A percentile compares a stretch with the other conserved stretches of the same genome.
These are phyloP conservation scores for Odontophorus gujanensis DNA, from an alignment of 2,113 vertebrate genomes.

Conservation along the genomic window DNA sequence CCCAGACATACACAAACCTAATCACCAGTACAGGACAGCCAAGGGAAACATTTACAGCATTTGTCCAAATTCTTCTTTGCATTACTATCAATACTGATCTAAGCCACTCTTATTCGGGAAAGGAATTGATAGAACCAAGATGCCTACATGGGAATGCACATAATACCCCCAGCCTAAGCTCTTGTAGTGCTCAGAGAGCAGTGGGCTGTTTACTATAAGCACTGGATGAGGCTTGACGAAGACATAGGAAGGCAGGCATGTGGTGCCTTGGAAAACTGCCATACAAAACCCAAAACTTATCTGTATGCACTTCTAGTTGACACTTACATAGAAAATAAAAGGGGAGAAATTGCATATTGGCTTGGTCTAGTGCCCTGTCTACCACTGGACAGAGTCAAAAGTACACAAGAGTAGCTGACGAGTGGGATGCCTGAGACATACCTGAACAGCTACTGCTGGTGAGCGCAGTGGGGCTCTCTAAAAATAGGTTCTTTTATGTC, in stretches of 20 bases:
- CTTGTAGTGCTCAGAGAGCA: not conserved
- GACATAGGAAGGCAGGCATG: not conserved
- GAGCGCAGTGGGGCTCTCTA: not conserved
- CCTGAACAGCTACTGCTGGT: not conserved
- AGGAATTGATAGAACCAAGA: not conserved
- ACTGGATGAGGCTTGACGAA: constrained; percentile 45
- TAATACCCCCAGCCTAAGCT: not conserved
- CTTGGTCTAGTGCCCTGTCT: not conserved
- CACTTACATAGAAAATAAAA: not conserved
- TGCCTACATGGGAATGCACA: not conserved
- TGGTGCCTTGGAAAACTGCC: constrained; percentile 40
- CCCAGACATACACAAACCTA: not conserved
- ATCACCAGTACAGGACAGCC: not conserved
- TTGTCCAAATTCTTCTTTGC: not conserved
- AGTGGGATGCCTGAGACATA: rapidly evolving
- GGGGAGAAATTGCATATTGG: not conserved
- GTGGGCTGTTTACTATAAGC: constrained; percentile 26
- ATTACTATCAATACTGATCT: not conserved
- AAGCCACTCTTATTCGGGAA: not conserved
- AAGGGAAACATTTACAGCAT: not conserved
- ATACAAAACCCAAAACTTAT: not conserved
- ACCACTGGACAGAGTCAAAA: not conserved
- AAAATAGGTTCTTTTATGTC: not conserved
- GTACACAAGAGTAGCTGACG: not conserved
- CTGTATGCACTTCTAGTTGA: not conserved